phyloP scores from a whole-genome alignment of 2,797 vertebrate genomes.

The Fratercula arctica region DNA sequence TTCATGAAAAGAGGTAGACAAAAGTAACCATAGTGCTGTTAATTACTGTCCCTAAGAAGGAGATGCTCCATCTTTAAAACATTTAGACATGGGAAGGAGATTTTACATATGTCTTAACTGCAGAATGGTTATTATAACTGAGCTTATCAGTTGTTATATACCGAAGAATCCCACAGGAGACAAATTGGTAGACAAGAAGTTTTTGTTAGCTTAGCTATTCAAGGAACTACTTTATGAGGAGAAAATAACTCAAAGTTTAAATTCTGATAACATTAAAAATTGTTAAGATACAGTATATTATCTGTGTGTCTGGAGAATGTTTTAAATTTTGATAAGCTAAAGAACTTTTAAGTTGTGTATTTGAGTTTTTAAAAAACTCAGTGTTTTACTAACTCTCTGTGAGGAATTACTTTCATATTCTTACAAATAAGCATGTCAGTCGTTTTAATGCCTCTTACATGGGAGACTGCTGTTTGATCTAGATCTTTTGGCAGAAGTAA shows the following conservation, averaged over 20 bases:
- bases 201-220: not conserved
- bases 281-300: not conserved
- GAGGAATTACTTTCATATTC: not conserved
- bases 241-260: not conserved
- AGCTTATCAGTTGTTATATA: rapidly evolving
- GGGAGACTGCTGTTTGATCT: not conserved
- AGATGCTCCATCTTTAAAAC: not conserved
- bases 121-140: not conserved
- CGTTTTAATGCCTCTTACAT: not conserved
- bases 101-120: not conserved
- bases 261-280: not conserved
- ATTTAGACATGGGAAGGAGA: not conserved
- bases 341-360: not conserved
- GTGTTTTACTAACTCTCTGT: not conserved
- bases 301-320: not conserved
- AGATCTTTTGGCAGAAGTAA: not conserved
- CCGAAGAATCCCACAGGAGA: not conserved
- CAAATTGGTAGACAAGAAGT: not conserved
- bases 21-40: not conserved
- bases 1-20: not conserved
- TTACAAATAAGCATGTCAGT: not conserved
- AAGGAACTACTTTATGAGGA: not conserved
- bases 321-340: not conserved
- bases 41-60: not conserved
- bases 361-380: not conserved